These are phyloP conservation scores for Globicephala melas DNA, from an alignment of 2,113 vertebrate genomes.

Conservation along the genomic window DNA sequence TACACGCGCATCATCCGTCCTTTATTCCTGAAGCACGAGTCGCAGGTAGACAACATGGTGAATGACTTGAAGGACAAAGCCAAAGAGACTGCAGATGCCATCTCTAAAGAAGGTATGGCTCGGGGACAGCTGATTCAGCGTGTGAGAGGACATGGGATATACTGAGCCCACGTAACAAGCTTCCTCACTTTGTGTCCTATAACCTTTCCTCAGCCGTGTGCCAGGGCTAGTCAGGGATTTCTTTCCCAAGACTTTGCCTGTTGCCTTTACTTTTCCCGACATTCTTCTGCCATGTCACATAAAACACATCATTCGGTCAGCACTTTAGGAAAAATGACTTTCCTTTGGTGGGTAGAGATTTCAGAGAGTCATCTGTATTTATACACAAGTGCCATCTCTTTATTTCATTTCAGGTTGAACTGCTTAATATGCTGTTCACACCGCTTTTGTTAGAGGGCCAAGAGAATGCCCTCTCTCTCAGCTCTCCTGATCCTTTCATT, in stretches of 20 bases:
- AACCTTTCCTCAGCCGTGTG: neutral
- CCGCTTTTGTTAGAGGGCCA: neutral
- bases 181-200: neutral
- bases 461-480: neutral
- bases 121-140: rapidly evolving
- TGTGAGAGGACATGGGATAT: neutral
- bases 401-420: neutral
- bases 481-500: neutral
- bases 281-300: neutral
- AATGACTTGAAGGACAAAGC: slow-evolving; percentile 94
- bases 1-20: slow-evolving; percentile 92
- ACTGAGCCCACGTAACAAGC: neutral
- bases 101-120: slow-evolving; percentile 92
- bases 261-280: neutral
- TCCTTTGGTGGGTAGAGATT: neutral
- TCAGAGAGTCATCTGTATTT: neutral
- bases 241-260: neutral
- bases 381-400: neutral
- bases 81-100: slow-evolving; percentile 90
- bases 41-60: slow-evolving; percentile 86
- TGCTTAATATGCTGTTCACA: neutral
- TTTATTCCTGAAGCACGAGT: slow-evolving; percentile 93
- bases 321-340: neutral
- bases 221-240: neutral
- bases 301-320: neutral